phyloP scores from a whole-genome alignment of 1,140 invertebrate species.

The Formica exsecta region DNA sequence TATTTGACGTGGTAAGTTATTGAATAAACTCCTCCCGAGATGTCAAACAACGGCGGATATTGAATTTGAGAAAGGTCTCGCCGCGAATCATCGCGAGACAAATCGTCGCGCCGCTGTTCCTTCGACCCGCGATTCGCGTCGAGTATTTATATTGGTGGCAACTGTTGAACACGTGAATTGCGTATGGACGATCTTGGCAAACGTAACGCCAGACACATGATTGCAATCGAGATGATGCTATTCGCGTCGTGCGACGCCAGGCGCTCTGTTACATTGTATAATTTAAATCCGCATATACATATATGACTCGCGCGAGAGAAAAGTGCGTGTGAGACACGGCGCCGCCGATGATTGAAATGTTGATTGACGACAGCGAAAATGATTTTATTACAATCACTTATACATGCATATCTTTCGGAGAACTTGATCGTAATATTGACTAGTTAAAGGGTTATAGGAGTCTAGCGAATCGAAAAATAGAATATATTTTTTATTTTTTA shows the following conservation, averaged over 20 bases:
- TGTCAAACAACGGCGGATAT: not conserved
- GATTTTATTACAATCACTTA: not conserved
- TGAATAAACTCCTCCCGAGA: slow-evolving; percentile 1
- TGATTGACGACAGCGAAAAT: not conserved
- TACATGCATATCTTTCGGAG: not conserved
- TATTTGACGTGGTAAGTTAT: not conserved
- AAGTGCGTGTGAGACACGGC: no score
- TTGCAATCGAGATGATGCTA: slow-evolving; percentile 20
- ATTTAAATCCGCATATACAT: slow-evolving; percentile 9
- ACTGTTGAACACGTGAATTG: slow-evolving; percentile 23
- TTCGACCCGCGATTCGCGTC: not conserved
- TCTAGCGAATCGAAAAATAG: no score
- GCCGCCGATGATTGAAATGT: slow-evolving; percentile 9
- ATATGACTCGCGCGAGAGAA: not conserved
- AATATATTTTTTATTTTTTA: no score
- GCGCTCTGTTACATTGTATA: slow-evolving; percentile 27
- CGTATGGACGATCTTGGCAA: slow-evolving; percentile 38
- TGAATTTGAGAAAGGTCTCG: not conserved
- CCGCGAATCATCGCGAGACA: slow-evolving; percentile 2
- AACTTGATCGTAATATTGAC: no score
- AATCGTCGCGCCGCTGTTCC: not conserved
- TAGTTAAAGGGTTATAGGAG: no score
- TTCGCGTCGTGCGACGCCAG: slow-evolving; percentile 24
- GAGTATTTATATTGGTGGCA: slow-evolving; percentile 26
- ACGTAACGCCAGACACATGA: slow-evolving; percentile 4